Evolutionary conservation across 2,113 vertebrate species (phyloP).

Genomic region (Hemibates koningsi): DNA sequence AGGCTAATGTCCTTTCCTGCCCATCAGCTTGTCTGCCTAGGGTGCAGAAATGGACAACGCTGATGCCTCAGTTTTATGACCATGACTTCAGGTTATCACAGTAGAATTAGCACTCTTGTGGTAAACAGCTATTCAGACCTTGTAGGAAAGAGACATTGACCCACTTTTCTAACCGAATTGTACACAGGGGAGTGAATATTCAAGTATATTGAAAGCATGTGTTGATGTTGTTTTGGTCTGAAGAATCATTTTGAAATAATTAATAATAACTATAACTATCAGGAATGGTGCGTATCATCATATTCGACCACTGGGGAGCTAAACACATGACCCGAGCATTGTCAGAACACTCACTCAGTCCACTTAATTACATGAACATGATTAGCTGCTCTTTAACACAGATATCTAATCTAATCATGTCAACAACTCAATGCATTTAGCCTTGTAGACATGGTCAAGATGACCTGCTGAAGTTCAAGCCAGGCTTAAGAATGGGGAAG

Average conservation of each 20-base stretch:
- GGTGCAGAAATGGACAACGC: conserved; percentile 69
- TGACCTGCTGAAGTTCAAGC: not conserved
- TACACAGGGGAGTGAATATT: not conserved
- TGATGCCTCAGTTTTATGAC: conserved; percentile 57
- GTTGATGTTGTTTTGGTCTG: not conserved
- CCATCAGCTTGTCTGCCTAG: conserved; percentile 75
- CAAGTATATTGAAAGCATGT: not conserved
- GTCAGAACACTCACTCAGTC: not conserved
- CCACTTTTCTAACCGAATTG: not conserved
- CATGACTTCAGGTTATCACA: conserved; percentile 50
- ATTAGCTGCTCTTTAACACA: not conserved
- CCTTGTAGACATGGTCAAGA: not conserved
- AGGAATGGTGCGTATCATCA: not conserved
- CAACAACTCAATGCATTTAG: not conserved
- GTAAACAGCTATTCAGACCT: conserved; percentile 22
- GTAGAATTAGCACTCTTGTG: conserved; percentile 26
- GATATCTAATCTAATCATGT: not conserved
- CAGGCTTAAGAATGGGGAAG: not conserved
- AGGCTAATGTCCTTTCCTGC: conserved; percentile 87
- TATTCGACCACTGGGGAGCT: not conserved
- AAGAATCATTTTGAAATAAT: not conserved
- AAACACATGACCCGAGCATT: not conserved
- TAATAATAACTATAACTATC: not conserved
- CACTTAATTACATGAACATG: not conserved
- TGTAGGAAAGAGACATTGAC: not conserved